Conservation (phyloP, 2,888 invertebrate species). For the Actias luna region DNA sequence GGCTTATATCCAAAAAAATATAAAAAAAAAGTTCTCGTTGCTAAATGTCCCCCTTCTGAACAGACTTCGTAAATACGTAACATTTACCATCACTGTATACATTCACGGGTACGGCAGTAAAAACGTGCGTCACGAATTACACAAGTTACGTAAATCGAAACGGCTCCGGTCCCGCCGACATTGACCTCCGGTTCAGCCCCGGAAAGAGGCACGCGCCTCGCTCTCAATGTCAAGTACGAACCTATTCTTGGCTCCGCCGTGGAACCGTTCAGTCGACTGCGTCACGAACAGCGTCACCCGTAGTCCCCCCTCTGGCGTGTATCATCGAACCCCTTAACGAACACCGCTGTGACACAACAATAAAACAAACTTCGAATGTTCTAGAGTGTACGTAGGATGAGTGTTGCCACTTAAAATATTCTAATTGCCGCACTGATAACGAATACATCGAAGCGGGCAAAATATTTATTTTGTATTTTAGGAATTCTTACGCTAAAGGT, state of each 20-base stretch:
- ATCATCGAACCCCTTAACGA: slow-evolving; percentile 11
- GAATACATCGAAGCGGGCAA: too few relatives aligned
- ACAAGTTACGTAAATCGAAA: neutral
- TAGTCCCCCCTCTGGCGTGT: slow-evolving; percentile 7
- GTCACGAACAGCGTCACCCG: slow-evolving; percentile 35
- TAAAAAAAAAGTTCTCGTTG: too few relatives aligned
- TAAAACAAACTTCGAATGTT: slow-evolving; percentile 24
- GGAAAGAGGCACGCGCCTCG: slow-evolving; percentile 36
- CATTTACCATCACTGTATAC: too few relatives aligned
- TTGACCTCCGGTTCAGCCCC: slow-evolving; percentile 34
- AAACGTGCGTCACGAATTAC: neutral
- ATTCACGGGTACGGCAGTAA: too few relatives aligned
- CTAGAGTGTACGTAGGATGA: neutral
- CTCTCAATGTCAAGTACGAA: slow-evolving; percentile 53
- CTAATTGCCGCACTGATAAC: too few relatives aligned
- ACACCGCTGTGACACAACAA: slow-evolving; percentile 34
- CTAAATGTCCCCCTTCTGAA: too few relatives aligned
- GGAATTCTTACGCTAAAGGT: too few relatives aligned
- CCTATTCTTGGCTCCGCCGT: slow-evolving; percentile 43
- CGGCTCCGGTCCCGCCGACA: slow-evolving; percentile 10
- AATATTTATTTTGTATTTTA: too few relatives aligned
- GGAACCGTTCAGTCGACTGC: slow-evolving; percentile 27
- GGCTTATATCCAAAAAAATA: too few relatives aligned
- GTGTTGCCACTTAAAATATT: neutral
- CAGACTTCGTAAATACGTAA: too few relatives aligned